Evolutionary conservation across 2,888 invertebrate genomes (phyloP).

Genomic region (Ctenicera cuprea): DNA sequence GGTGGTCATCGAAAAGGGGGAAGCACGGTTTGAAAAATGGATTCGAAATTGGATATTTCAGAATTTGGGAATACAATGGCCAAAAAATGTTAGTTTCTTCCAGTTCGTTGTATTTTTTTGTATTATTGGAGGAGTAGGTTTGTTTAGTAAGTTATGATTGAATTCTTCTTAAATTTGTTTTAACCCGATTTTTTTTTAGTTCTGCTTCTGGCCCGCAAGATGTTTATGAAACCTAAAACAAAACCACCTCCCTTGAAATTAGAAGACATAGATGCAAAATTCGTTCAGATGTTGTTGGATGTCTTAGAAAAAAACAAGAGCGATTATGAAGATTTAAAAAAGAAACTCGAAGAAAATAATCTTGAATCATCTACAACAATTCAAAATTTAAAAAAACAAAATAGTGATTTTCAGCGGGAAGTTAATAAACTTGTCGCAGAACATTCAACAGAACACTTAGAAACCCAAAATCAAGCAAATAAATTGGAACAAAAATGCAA

Average conservation of each 20-base stretch:
- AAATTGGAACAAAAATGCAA: neutral
- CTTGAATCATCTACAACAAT: neutral
- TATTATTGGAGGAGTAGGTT: neutral
- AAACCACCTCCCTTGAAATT: no score
- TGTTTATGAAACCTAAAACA: no score
- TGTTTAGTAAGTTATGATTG: neutral
- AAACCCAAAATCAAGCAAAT: neutral
- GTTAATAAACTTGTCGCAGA: no score
- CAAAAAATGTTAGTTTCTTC: neutral
- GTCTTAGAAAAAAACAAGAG: conserved; percentile 1
- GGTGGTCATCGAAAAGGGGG: neutral
- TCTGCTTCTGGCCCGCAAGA: neutral
- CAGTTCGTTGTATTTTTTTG: neutral
- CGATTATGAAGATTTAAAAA: neutral
- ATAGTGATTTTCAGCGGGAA: no score
- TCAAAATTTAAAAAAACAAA: neutral
- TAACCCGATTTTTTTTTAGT: neutral
- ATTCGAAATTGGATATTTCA: neutral
- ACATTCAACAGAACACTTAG: no score
- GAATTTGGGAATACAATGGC: neutral
- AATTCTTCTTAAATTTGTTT: neutral
- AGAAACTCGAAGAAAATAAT: neutral
- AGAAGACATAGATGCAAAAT: no score
- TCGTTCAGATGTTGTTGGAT: no score
- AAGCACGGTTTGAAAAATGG: neutral